Percentiles rank a stretch among this genome's conserved stretches.
These are phyloP conservation scores for Lagria hirta DNA, from an alignment of 2,888 invertebrate genomes.

Conservation along the genomic window DNA sequence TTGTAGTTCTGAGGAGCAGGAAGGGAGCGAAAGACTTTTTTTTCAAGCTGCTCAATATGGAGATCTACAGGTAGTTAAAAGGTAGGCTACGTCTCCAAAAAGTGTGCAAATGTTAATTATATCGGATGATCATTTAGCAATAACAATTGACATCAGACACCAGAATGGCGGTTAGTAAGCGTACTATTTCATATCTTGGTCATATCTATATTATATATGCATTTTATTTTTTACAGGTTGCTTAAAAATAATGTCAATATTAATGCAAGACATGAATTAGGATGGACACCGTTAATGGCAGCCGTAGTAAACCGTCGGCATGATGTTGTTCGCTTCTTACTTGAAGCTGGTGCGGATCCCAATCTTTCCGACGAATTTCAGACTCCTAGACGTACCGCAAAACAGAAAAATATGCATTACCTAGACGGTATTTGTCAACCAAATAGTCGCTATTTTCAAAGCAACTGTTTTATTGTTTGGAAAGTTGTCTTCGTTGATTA, in stretches of 20 bases:
- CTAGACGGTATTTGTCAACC: slow-evolving; percentile 62
- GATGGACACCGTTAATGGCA: slow-evolving; percentile 86
- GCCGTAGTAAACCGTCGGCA: slow-evolving; percentile 77
- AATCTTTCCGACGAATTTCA: slow-evolving; percentile 76
- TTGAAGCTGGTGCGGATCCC: slow-evolving; percentile 77
- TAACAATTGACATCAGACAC: no score
- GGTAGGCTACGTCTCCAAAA: slow-evolving; percentile 3
- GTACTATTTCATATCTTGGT: slow-evolving; percentile 1
- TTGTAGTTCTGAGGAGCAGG: no score
- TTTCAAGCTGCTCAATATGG: slow-evolving; percentile 19
- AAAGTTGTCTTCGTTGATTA: no score
- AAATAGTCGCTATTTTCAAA: no score
- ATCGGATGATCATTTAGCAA: not conserved
- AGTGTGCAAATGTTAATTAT: no score
- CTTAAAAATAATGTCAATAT: slow-evolving; percentile 58
- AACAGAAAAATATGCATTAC: slow-evolving; percentile 68
- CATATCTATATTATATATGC: not conserved
- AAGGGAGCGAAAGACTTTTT: slow-evolving; percentile 12
- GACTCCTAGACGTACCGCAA: slow-evolving; percentile 67
- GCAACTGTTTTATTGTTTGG: no score
- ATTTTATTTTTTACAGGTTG: slow-evolving; percentile 3
- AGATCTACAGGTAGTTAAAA: slow-evolving; percentile 6
- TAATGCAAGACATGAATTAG: slow-evolving; percentile 73
- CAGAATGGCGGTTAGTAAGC: no score
- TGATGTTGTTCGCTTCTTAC: slow-evolving; percentile 61